phyloP scores from a whole-genome alignment of 2,888 invertebrate species.

The Parochlus steinenii region DNA sequence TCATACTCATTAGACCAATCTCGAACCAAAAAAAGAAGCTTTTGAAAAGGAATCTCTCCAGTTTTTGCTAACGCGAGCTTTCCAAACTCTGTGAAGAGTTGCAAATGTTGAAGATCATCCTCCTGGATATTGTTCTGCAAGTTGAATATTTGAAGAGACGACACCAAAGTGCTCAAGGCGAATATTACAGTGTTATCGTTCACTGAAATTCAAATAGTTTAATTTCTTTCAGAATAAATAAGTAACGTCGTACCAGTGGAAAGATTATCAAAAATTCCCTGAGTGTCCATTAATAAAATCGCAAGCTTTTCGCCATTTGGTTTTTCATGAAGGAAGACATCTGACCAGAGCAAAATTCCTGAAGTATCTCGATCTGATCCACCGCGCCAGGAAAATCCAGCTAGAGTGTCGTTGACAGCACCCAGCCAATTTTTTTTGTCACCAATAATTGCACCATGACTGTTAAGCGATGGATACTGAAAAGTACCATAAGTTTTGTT shows the following conservation, averaged over 20 bases:
- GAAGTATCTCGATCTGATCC: conserved; percentile 8
- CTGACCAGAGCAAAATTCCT: conserved; percentile 9
- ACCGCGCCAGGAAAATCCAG: conserved; percentile 7
- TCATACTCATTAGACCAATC: conserved; percentile 5
- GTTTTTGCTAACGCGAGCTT: conserved; percentile 1
- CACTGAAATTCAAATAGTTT: conserved; percentile 1
- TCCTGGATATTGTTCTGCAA: conserved; percentile 9
- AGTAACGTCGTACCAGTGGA: too few relatives aligned
- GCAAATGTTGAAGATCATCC: conserved; percentile 10
- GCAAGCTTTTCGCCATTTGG: conserved; percentile 7
- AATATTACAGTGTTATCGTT: conserved; percentile 7
- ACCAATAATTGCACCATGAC: background rate
- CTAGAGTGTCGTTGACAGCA: background rate
- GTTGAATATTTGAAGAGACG: conserved; percentile 11
- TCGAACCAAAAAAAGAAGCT: conserved; percentile 9
- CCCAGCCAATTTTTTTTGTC: background rate
- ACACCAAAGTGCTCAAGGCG: conserved; percentile 9
- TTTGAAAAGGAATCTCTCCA: conserved; percentile 11
- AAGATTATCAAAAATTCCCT: conserved; percentile 10
- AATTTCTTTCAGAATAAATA: too few relatives aligned
- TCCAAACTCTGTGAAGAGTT: conserved; percentile 9
- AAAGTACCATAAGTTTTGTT: background rate
- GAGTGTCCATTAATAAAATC: conserved; percentile 9
- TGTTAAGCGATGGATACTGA: background rate
- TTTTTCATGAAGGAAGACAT: conserved; percentile 1